phyloP scores from a whole-genome alignment of 2,113 vertebrate genomes.

The Fulmarus glacialis region DNA sequence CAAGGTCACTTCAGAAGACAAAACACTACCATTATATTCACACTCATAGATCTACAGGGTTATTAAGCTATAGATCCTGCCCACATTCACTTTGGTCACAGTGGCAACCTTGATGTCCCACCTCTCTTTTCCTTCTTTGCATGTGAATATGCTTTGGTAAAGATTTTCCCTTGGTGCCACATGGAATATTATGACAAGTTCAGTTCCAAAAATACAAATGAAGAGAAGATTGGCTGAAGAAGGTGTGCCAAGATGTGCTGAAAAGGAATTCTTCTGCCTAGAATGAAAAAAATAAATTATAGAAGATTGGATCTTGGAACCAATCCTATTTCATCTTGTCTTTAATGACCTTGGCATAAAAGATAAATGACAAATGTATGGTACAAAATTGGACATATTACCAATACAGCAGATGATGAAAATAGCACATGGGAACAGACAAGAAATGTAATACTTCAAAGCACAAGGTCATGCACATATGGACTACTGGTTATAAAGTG shows the following conservation, averaged over 20 bases:
- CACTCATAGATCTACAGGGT: neutral
- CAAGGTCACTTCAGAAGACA: neutral
- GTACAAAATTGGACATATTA: neutral
- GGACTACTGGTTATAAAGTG: neutral
- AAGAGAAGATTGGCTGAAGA: neutral
- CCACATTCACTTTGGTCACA: neutral
- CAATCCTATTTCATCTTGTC: neutral
- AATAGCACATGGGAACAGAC: neutral
- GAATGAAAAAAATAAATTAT: neutral
- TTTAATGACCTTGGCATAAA: neutral
- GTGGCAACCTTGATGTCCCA: neutral
- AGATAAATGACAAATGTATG: neutral
- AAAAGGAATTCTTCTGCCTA: neutral
- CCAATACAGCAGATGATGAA: neutral
- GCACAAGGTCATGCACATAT: neutral
- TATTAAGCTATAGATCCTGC: neutral
- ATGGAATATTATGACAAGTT: neutral
- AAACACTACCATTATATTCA: neutral
- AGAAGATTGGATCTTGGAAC: neutral
- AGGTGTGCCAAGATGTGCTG: neutral
- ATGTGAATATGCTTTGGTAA: neutral
- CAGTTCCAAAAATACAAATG: neutral
- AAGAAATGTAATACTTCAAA: neutral
- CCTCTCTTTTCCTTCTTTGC: neutral
- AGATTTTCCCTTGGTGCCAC: neutral